These are phyloP conservation scores for Caretta caretta DNA, from an alignment of 2,113 vertebrate genomes.

Conservation along the genomic window DNA sequence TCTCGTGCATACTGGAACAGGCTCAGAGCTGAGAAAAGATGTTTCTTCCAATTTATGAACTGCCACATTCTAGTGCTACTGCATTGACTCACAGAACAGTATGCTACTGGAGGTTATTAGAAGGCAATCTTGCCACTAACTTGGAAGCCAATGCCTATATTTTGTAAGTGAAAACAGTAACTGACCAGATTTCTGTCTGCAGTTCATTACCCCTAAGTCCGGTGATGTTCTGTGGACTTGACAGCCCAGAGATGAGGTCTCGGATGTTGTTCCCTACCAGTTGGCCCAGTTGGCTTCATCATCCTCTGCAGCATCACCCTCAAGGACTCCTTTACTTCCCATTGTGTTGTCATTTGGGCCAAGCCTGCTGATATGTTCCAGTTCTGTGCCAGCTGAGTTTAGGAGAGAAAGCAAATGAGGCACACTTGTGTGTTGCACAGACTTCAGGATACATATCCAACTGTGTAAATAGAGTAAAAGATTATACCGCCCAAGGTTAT, in stretches of 20 bases:
- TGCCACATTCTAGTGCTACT: accelerated
- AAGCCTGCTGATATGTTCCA: neutral
- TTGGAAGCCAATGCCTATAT: neutral
- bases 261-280: neutral
- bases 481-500: neutral
- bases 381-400: slow-evolving; percentile 9
- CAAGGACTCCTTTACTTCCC: neutral
- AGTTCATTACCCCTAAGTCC: neutral
- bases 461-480: slow-evolving; percentile 24
- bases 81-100: neutral
- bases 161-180: neutral
- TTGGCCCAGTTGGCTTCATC: neutral
- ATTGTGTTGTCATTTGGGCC: neutral
- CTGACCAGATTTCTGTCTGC: neutral
- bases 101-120: neutral
- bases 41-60: neutral
- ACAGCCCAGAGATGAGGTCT: neutral
- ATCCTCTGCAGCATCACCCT: neutral
- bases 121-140: neutral
- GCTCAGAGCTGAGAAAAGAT: neutral
- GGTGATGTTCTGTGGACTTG: neutral
- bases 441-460: neutral
- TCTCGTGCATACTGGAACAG: accelerated
- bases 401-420: neutral
- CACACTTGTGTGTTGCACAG: slow-evolving; percentile 1